These are phyloP conservation scores for Perca flavescens DNA, from an alignment of 2,113 vertebrate species.

Conservation along the genomic window DNA sequence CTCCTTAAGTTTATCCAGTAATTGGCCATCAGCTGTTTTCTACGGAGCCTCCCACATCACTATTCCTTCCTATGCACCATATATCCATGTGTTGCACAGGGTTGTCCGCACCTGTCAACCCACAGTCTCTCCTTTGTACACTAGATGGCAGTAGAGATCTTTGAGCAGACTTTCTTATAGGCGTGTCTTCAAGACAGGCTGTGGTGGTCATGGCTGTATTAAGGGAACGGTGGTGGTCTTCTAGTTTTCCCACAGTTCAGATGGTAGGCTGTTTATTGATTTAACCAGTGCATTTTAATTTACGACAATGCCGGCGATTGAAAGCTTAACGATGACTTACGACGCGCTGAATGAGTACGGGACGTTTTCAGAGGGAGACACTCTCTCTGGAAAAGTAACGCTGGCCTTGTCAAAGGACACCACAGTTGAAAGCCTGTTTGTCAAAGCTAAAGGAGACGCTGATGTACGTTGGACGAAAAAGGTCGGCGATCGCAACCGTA, in stretches of 20 bases:
- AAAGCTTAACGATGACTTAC: constrained; percentile 51
- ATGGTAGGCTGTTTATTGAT: neutral
- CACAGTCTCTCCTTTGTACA: neutral
- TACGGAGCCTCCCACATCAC: too few relatives aligned
- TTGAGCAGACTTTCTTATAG: neutral
- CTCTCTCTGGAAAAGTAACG: constrained; percentile 59
- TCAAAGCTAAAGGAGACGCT: constrained; percentile 80
- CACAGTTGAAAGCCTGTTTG: constrained; percentile 51
- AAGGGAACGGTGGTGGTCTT: too few relatives aligned
- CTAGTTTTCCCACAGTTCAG: too few relatives aligned
- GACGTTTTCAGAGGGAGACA: constrained; percentile 77
- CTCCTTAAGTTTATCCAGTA: too few relatives aligned
- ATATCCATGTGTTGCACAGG: neutral
- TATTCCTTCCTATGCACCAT: too few relatives aligned
- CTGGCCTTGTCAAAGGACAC: constrained; percentile 63
- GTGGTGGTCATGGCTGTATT: too few relatives aligned
- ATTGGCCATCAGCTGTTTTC: too few relatives aligned
- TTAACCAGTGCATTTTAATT: neutral
- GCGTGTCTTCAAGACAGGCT: constrained; percentile 25
- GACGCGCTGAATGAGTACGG: constrained; percentile 56
- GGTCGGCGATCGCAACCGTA: neutral
- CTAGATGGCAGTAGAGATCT: constrained; percentile 54
- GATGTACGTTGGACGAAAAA: constrained; percentile 63
- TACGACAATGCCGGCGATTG: constrained; percentile 61
- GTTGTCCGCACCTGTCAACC: neutral